A percentile compares a stretch with the other conserved stretches of the same genome.
phyloP scores from a whole-genome alignment of 2,888 invertebrate species.

The Dasysyrphus albostriatus region DNA sequence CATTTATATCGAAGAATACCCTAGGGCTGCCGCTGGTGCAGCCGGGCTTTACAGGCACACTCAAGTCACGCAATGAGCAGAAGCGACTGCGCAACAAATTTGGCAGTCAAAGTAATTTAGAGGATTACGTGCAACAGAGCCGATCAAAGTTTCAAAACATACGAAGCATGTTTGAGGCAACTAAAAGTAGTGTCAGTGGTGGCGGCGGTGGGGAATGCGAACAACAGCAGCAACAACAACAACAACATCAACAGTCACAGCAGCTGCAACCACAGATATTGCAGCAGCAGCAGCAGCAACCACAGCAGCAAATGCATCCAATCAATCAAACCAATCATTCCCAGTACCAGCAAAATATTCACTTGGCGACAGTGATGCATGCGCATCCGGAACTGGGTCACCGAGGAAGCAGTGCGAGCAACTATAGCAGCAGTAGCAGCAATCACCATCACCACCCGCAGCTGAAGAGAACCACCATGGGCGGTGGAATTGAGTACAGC shows the following conservation, averaged over 20 bases:
- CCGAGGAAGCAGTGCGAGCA: conserved; percentile 59
- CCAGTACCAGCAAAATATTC: conserved; percentile 69
- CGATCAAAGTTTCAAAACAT: conserved; percentile 83
- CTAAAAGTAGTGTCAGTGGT: conserved; percentile 78
- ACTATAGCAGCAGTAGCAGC: conserved; percentile 47
- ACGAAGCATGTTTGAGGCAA: conserved; percentile 83
- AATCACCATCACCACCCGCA: conserved; percentile 56
- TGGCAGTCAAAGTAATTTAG: conserved; percentile 82
- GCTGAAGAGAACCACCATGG: conserved; percentile 72
- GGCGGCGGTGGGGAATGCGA: conserved; percentile 47
- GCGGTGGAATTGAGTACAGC: conserved; percentile 78
- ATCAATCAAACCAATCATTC: conserved; percentile 73
- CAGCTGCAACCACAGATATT: conserved; percentile 76
- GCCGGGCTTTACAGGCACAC: conserved; percentile 80
- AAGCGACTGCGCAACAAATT: conserved; percentile 82
- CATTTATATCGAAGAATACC: conserved; percentile 79
- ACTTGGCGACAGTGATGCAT: conserved; percentile 72
- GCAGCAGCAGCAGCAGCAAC: conserved; percentile 70
- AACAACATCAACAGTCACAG: conserved; percentile 65
- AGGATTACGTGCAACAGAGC: conserved; percentile 80
- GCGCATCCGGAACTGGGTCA: conserved; percentile 69
- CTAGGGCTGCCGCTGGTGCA: conserved; percentile 79
- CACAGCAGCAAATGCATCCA: conserved; percentile 71
- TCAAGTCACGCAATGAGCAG: conserved; percentile 83
- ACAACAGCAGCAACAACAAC: conserved; percentile 35